Evolutionary conservation across 2,113 vertebrate species (phyloP), one percentile per base, ranked within the genome.

Genomic region (Notechis scutatus): DNA sequence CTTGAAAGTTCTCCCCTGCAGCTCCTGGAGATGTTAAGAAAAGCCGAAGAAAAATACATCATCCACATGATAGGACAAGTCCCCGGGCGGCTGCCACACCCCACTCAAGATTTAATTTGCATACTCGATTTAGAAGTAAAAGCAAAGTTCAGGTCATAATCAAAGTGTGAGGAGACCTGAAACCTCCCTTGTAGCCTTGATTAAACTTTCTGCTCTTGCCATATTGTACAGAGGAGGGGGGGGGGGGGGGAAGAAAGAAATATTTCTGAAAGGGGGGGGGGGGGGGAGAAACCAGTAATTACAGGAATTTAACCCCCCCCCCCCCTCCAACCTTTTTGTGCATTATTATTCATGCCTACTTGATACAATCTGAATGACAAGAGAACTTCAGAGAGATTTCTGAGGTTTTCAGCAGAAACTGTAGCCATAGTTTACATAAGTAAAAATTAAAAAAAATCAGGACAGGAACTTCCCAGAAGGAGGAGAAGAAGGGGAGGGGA

Each of bases 81-180:
- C 96, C 95, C 92, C 0, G 93, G 93, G 96, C 96, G 96, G 96
- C 95, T 95, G 96, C 94, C 91, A 96, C 96, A 94, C 96, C 96
- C 96, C 96, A 96, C 94, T 94, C 94, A 2, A 92, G 23, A 18
- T 39, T 91, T 90, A 94, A 95, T 94, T 95, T 96, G 95, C 96
- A 95, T 11, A 86, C 87, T 95, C 87, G 29, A 95, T 97, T 97
- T 95, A 96, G 88, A 98, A 96, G 45, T 96, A 97, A 98, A 98
- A 97, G 96, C 96, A 94, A 97, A 98, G 96, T 95, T 92, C 96
- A 97, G 97, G 96, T 98, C 96, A 95, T 89, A 96, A 90, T 95
- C 94, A 96, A 96, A 96, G 97, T 95, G 95, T 96, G 96, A 96
- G 96, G 94, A 91, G 93, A 95, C 91, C 20, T 56, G 56, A 81